These are phyloP conservation scores for Phthorimaea operculella DNA, from an alignment of 1,140 invertebrate genomes.

Conservation along the genomic window DNA sequence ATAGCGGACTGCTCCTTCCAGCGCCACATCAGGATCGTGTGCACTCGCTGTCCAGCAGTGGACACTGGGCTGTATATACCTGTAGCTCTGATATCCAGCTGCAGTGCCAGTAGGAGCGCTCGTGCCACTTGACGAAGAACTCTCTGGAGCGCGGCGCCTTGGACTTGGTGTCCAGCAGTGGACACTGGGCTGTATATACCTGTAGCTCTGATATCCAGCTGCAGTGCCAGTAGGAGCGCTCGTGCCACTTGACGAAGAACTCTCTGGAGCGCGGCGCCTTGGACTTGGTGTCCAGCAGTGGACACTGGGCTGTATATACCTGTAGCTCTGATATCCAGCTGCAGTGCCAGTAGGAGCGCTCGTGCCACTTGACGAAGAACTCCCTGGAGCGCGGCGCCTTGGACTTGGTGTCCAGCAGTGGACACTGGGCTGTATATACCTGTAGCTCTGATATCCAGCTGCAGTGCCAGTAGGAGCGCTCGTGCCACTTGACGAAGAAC, in stretches of 20 bases:
- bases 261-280: conserved; percentile 79
- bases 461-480: conserved; percentile 93
- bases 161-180: too few species aligned
- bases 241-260: conserved; percentile 98
- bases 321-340: conserved; percentile 96
- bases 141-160: conserved; percentile 79
- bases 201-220: conserved; percentile 96
- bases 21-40: conserved; percentile 97
- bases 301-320: too few species aligned
- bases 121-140: conserved; percentile 98
- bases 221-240: conserved; percentile 98
- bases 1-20: conserved; percentile 80
- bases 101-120: conserved; percentile 98
- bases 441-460: conserved; percentile 96
- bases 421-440: too few species aligned
- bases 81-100: conserved; percentile 96
- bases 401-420: too few species aligned
- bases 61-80: too few species aligned
- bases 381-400: conserved; percentile 93
- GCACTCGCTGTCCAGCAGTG: too few species aligned
- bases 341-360: conserved; percentile 93
- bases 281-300: too few species aligned
- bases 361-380: conserved; percentile 94
- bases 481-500: conserved; percentile 94
- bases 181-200: too few species aligned